A percentile compares a stretch with the other conserved stretches of the same genome.
These are phyloP conservation scores for Mobula hypostoma DNA, from an alignment of 2,113 vertebrate genomes.

Conservation along the genomic window DNA sequence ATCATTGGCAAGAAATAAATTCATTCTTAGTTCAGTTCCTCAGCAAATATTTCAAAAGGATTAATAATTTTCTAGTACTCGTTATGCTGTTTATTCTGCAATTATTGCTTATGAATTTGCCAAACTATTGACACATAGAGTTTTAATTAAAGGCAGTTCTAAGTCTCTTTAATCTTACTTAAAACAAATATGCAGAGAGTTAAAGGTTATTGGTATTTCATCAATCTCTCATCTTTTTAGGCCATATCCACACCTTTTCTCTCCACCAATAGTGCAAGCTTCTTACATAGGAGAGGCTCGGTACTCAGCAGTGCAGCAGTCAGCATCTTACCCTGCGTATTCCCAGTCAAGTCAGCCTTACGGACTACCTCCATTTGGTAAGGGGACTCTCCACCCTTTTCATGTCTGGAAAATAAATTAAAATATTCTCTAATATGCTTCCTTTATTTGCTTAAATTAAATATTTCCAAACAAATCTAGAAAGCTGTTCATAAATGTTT, in stretches of 20 bases:
- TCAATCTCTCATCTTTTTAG: conserved; percentile 44
- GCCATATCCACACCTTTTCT: conserved; percentile 67
- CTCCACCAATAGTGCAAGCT: conserved; percentile 69
- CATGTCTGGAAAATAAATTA: background rate
- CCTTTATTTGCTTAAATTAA: background rate
- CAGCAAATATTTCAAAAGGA: background rate
- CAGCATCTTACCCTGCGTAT: conserved; percentile 80
- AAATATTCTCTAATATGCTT: background rate
- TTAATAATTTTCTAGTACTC: background rate
- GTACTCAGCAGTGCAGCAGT: conserved; percentile 77
- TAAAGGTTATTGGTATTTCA: background rate
- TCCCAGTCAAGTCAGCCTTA: conserved; percentile 85
- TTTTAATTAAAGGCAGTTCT: background rate
- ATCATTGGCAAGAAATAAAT: background rate
- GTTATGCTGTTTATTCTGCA: background rate
- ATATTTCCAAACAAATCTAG: background rate
- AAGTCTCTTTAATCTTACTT: background rate
- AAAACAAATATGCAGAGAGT: background rate
- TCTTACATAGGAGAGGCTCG: conserved; percentile 74
- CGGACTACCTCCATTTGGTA: conserved; percentile 95
- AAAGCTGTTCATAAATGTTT: background rate
- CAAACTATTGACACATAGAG: background rate
- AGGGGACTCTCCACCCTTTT: conserved; percentile 50
- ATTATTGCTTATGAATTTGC: background rate
- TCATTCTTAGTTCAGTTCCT: background rate